phyloP scores from a whole-genome alignment of 2,113 vertebrate species.

The Cathartes aura region DNA sequence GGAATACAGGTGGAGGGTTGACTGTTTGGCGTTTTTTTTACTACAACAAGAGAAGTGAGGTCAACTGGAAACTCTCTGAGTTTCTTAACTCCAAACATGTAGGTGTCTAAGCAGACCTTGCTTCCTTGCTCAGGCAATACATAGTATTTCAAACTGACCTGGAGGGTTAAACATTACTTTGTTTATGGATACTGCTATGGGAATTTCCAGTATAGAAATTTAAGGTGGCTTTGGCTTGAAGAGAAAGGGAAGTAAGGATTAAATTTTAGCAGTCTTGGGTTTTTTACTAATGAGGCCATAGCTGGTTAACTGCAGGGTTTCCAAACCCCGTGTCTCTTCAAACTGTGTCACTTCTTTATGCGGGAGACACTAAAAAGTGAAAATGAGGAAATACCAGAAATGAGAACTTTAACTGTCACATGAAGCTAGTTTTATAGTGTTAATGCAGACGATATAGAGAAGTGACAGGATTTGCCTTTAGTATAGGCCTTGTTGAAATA shows the following conservation, averaged over 20 bases:
- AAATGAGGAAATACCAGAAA: not conserved
- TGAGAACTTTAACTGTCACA: not conserved
- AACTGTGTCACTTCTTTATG: not conserved
- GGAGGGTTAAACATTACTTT: not conserved
- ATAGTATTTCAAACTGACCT: not conserved
- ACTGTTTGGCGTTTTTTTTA: not conserved
- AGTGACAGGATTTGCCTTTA: not conserved
- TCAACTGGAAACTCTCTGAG: not conserved
- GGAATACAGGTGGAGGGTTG: not conserved
- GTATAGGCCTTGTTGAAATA: conserved; percentile 2
- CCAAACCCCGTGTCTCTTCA: not conserved
- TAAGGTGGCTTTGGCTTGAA: not conserved
- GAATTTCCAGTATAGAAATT: not conserved
- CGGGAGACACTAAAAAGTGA: not conserved
- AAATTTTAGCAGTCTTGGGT: not conserved
- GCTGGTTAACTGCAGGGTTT: not conserved
- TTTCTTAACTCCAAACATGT: not conserved
- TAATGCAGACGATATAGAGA: not conserved
- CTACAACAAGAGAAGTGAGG: not conserved
- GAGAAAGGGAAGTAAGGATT: not conserved
- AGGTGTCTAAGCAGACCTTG: not conserved
- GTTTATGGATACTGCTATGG: not conserved
- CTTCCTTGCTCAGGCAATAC: not conserved
- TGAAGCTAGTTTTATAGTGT: not conserved
- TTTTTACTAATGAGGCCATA: not conserved